phyloP scores from a whole-genome alignment of 2,888 invertebrate genomes.

The Synergus gifuensis region DNA sequence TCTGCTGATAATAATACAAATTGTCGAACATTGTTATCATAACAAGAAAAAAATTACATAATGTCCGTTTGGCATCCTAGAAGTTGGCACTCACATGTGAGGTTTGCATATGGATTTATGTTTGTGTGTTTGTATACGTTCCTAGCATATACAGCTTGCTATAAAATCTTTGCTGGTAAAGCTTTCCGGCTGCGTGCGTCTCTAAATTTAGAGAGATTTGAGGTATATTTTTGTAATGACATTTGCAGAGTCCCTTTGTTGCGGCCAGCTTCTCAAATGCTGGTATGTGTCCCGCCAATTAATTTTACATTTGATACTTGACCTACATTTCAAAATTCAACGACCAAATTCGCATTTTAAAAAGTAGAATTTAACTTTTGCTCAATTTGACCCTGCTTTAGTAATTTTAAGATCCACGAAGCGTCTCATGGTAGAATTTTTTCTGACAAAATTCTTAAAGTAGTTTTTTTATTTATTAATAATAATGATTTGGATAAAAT shows the following conservation, averaged over 20 bases:
- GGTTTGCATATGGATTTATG: neutral
- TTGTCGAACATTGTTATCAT: neutral
- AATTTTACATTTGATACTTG: constrained; percentile 43
- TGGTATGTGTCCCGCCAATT: constrained; percentile 54
- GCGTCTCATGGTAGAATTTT: neutral
- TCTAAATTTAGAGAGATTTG: constrained; percentile 61
- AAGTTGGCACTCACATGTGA: neutral
- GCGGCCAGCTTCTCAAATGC: constrained; percentile 56
- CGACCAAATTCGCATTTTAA: neutral
- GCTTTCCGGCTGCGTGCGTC: constrained; percentile 47
- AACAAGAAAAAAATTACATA: constrained; percentile 22
- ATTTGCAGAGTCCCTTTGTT: constrained; percentile 56
- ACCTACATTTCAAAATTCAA: neutral
- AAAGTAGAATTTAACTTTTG: constrained; percentile 1
- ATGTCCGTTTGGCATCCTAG: constrained; percentile 6
- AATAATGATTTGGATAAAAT: neutral
- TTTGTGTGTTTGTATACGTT: neutral
- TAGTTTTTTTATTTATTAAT: neutral
- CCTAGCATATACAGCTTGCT: neutral
- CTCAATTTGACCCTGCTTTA: neutral
- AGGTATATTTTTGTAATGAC: constrained; percentile 59
- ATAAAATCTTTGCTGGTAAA: constrained; percentile 34
- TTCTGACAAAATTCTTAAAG: neutral
- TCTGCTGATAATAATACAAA: constrained; percentile 39
- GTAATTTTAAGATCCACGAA: neutral